These are phyloP conservation scores for Phoenicopterus ruber DNA, from an alignment of 2,113 vertebrate genomes.

Conservation along the genomic window DNA sequence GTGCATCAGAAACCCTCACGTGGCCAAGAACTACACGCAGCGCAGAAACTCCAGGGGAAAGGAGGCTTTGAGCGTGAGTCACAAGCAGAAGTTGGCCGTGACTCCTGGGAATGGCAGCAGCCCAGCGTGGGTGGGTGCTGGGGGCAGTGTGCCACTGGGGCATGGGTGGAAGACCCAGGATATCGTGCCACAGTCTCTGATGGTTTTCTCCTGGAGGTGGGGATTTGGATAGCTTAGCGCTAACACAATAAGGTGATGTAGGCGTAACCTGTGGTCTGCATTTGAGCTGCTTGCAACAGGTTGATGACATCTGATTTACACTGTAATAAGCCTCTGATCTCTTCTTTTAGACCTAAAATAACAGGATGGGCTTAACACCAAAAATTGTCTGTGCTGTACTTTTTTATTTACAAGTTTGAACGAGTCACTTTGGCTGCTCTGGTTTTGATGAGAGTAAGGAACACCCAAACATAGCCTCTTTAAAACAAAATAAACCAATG, in stretches of 20 bases:
- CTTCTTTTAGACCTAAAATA: not conserved
- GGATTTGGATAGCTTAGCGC: not conserved
- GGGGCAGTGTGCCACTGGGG: not conserved
- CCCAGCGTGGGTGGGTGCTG: not conserved
- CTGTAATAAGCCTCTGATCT: not conserved
- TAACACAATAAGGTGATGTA: not conserved
- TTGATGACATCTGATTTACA: not conserved
- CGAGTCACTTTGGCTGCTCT: not conserved
- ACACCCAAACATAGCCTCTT: not conserved
- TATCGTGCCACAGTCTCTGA: not conserved
- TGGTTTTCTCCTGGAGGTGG: not conserved
- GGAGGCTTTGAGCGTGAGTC: not conserved
- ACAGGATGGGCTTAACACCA: not conserved
- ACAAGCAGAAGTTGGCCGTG: not conserved
- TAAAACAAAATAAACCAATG: not conserved
- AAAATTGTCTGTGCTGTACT: not conserved
- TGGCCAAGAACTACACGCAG: not conserved
- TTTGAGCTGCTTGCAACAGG: not conserved
- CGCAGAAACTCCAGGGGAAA: not conserved
- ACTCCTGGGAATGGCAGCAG: not conserved
- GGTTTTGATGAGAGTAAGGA: not conserved
- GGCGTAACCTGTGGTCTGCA: not conserved
- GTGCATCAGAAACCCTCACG: not conserved
- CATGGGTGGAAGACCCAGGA: not conserved
- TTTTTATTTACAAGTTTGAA: not conserved